Conservation (phyloP, 2,113 vertebrate species). For the Hydropotes inermis region DNA sequence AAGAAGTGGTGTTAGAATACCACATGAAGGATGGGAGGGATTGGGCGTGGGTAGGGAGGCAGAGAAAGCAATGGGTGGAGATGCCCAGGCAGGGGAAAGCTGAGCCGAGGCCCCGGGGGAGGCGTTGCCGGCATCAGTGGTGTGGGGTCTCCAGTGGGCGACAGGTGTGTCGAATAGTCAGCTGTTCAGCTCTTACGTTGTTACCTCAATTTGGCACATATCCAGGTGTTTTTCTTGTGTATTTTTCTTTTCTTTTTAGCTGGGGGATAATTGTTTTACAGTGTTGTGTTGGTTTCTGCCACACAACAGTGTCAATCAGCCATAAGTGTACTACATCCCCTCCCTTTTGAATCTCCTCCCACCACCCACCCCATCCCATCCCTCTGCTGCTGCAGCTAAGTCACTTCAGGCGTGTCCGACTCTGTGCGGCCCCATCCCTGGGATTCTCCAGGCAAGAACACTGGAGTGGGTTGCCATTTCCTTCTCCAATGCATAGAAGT, state of each 20-base stretch:
- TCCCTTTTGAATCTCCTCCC: background rate
- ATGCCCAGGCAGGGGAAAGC: background rate
- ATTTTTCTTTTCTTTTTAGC: background rate
- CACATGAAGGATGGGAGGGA: background rate
- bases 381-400: no score
- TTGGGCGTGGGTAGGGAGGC: background rate
- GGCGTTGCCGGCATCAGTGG: background rate
- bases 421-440: no score
- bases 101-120: background rate
- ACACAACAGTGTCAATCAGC: background rate
- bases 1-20: background rate
- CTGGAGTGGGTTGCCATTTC: no score
- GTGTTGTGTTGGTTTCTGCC: background rate
- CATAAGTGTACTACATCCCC: background rate
- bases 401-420: no score
- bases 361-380: background rate
- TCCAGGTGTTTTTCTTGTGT: background rate
- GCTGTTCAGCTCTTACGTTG: background rate
- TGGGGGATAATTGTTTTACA: background rate
- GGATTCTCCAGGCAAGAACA: no score
- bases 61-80: background rate
- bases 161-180: background rate
- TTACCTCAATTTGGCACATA: background rate
- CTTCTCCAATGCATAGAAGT: no score
- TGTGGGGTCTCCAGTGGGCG: rapidly evolving